phyloP scores from a whole-genome alignment of 2,113 vertebrate genomes.

The Orthonyx spaldingii region DNA sequence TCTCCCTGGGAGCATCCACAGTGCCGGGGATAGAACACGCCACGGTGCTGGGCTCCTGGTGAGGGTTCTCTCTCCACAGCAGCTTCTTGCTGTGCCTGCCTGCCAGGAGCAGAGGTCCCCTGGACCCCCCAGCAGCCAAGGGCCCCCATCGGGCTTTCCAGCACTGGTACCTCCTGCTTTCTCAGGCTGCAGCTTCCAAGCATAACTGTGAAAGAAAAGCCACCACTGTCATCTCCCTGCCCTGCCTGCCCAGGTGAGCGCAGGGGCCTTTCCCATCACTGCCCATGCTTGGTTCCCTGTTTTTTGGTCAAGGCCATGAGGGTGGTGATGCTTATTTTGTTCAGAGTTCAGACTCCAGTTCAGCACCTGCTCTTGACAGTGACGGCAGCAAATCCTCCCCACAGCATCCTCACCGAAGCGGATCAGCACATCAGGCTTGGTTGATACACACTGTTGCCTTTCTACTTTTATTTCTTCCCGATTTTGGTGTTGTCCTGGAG shows the following conservation, averaged over 20 bases:
- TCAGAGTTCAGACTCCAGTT: not conserved
- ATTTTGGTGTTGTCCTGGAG: not conserved
- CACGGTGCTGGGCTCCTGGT: not conserved
- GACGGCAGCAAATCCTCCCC: rapidly evolving
- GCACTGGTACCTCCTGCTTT: not conserved
- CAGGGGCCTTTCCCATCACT: slow-evolving; percentile 15
- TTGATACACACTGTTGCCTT: not conserved
- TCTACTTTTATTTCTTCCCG: not conserved
- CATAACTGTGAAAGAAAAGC: slow-evolving; percentile 29
- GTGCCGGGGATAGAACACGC: not conserved
- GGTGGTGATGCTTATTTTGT: not conserved
- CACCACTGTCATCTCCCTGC: not conserved
- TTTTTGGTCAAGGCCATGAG: not conserved
- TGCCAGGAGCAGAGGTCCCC: not conserved
- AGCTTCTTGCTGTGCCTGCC: not conserved
- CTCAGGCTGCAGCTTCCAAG: slow-evolving; percentile 18
- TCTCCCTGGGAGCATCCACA: not conserved
- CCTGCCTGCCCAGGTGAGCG: not conserved
- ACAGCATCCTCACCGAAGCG: not conserved
- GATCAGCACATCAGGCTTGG: rapidly evolving
- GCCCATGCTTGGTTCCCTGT: not conserved
- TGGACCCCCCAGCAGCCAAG: not conserved
- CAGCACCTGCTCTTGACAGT: not conserved
- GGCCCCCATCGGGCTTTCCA: not conserved
- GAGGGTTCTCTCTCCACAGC: not conserved